phyloP scores from a whole-genome alignment of 1,140 invertebrate genomes.

The Scaptomyza pallida region DNA sequence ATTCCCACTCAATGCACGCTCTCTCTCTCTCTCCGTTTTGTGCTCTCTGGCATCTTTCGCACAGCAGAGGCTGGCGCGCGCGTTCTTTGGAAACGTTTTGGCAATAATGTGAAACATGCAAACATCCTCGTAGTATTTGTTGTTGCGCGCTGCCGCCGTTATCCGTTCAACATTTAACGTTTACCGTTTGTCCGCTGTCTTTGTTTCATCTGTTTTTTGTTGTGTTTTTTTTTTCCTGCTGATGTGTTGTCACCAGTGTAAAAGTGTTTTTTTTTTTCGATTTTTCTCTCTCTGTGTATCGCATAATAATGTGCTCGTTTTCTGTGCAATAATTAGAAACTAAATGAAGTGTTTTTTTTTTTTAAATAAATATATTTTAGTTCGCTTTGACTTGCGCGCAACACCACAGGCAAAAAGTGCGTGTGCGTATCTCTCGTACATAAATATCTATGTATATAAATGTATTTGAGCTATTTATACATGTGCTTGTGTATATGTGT shows the following conservation, averaged over 20 bases:
- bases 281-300: neutral
- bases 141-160: conserved; percentile 33
- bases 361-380: neutral
- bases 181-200: conserved; percentile 17
- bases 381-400: conserved; percentile 31
- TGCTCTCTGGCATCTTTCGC: conserved; percentile 12
- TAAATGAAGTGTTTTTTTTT: conserved; percentile 7
- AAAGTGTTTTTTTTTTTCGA: conserved; percentile 3
- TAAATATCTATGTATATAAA: neutral
- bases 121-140: conserved; percentile 27
- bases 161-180: conserved; percentile 26
- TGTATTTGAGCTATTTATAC: neutral
- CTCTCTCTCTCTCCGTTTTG: conserved; percentile 2
- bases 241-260: neutral
- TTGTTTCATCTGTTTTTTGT: neutral
- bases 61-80: conserved; percentile 6
- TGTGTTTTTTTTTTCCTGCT: conserved; percentile 1
- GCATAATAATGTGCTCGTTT: neutral
- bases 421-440: conserved; percentile 8
- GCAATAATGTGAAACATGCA: conserved; percentile 47
- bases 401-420: conserved; percentile 7
- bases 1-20: conserved; percentile 9
- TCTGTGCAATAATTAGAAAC: conserved; percentile 5
- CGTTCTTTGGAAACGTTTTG: conserved; percentile 51
- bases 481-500: conserved; percentile 6